These are phyloP conservation scores for Mesocricetus auratus DNA, from an alignment of 2,113 vertebrate genomes.

Conservation along the genomic window DNA sequence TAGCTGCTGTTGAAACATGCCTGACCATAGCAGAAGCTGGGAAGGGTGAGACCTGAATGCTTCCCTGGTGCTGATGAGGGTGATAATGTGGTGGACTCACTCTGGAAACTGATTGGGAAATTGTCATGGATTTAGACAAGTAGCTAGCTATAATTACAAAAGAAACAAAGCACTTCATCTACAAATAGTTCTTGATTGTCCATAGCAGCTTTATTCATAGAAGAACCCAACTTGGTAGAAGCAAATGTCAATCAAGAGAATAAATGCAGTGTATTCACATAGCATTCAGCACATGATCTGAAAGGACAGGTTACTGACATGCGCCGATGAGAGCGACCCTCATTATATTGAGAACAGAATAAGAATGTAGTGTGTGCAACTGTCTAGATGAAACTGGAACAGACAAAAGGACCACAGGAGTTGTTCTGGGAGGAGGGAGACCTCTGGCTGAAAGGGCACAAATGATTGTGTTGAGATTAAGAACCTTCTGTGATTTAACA, in stretches of 20 bases:
- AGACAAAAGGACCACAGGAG: neutral
- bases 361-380: neutral
- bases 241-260: neutral
- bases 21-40: neutral
- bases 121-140: neutral
- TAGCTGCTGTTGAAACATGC: neutral
- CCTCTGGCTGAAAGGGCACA: neutral
- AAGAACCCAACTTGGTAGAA: neutral
- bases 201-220: neutral
- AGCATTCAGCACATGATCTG: neutral
- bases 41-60: neutral
- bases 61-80: neutral
- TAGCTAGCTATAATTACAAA: neutral
- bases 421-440: neutral
- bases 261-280: neutral
- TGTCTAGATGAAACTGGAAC: neutral
- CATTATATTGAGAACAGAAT: neutral
- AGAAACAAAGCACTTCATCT: neutral
- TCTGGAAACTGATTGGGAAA: neutral
- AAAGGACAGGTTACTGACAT: neutral
- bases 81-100: neutral
- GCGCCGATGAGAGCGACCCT: neutral
- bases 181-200: neutral
- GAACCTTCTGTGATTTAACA: neutral
- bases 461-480: neutral